A percentile compares a stretch with the other conserved stretches of the same genome.
Conservation (phyloP, 2,888 invertebrate genomes). For the Hecatera dysodea region DNA sequence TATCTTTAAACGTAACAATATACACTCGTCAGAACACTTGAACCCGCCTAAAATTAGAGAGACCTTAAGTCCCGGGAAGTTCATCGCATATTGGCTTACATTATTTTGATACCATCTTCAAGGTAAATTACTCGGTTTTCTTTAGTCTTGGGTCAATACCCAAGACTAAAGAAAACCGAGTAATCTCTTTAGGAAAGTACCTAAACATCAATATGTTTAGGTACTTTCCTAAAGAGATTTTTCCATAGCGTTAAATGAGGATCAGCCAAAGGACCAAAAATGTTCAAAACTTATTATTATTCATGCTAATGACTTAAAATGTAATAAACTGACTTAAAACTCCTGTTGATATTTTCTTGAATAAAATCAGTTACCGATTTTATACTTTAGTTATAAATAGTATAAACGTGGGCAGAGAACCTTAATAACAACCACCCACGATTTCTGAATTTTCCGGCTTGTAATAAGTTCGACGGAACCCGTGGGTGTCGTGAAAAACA, state of each 20-base stretch:
- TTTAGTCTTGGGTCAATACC: too few relatives aligned
- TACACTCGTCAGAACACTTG: too few relatives aligned
- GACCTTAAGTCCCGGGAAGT: too few relatives aligned
- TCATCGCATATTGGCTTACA: too few relatives aligned
- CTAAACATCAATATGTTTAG: not conserved
- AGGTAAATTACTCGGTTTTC: too few relatives aligned
- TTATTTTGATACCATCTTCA: too few relatives aligned
- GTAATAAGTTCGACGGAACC: not conserved
- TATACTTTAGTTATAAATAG: slow-evolving; percentile 7
- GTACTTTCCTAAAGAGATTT: not conserved
- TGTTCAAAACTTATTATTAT: not conserved
- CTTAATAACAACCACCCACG: slow-evolving; percentile 15
- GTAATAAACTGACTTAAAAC: not conserved
- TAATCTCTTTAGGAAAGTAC: too few relatives aligned
- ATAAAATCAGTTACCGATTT: not conserved
- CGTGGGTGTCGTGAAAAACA: slow-evolving; percentile 4
- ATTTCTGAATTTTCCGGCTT: slow-evolving; percentile 5
- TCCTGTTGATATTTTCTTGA: not conserved
- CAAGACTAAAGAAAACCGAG: too few relatives aligned
- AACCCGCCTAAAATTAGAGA: too few relatives aligned
- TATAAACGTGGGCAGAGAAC: slow-evolving; percentile 18
- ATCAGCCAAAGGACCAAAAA: not conserved
- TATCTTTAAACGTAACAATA: too few relatives aligned
- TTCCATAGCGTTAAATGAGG: not conserved
- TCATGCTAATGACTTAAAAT: too few relatives aligned